phyloP scores from a whole-genome alignment of 2,797 vertebrate genomes.

The Urocyon cinereoargenteus region DNA sequence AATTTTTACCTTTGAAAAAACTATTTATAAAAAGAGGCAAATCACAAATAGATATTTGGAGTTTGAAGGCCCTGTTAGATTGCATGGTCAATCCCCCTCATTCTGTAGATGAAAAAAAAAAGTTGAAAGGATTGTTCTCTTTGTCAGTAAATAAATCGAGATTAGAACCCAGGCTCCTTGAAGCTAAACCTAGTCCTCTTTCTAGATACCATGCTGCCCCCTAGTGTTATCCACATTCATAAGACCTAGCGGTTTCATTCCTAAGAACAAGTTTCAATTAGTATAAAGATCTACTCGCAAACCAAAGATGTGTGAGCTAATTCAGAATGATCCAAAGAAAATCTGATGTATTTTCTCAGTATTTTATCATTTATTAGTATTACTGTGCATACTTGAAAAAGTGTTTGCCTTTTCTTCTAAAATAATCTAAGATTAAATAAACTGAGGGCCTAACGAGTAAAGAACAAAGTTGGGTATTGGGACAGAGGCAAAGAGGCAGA shows the following conservation, averaged over 20 bases:
- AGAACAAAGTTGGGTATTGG: neutral
- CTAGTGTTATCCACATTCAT: neutral
- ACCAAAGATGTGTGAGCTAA: neutral
- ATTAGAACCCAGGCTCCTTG: slow-evolving; percentile 67
- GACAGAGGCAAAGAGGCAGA: neutral
- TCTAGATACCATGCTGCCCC: slow-evolving; percentile 20
- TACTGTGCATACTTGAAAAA: slow-evolving; percentile 20
- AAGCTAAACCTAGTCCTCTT: neutral
- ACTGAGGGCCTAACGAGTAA: neutral
- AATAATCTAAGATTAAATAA: slow-evolving; percentile 13
- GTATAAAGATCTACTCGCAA: slow-evolving; percentile 22
- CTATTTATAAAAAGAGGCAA: neutral
- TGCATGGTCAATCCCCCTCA: neutral
- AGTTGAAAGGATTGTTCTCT: neutral
- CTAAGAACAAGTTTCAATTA: neutral
- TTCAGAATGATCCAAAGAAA: slow-evolving; percentile 40
- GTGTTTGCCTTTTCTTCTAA: neutral
- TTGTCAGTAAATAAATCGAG: neutral
- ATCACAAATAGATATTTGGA: neutral
- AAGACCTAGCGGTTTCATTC: neutral
- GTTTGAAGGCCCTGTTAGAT: neutral
- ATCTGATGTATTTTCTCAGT: neutral
- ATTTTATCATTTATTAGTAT: neutral
- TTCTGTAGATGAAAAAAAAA: neutral
- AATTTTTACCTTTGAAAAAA: slow-evolving; percentile 5